Percentiles rank a stretch among this genome's conserved stretches.
Evolutionary conservation across 2,113 vertebrate genomes (phyloP).

Genomic region (Bombycilla garrulus): DNA sequence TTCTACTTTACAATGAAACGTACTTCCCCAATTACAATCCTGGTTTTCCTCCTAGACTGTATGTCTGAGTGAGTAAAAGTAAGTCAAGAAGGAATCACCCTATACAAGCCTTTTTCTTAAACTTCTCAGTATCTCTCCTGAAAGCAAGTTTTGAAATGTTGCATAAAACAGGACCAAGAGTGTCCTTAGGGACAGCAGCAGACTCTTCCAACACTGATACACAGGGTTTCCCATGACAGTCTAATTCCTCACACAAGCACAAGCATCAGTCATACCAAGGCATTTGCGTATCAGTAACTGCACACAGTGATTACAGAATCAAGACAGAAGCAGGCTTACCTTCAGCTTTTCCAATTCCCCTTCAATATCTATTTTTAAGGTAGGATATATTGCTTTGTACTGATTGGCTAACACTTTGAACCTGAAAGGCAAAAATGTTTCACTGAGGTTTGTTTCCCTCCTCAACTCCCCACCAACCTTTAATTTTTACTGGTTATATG

Average conservation of each 20-base stretch:
- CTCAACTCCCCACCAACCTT: background rate
- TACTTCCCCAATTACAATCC: background rate
- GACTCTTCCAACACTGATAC: background rate
- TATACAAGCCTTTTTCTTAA: background rate
- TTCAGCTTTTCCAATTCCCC: constrained; percentile 90
- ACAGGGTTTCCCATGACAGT: background rate
- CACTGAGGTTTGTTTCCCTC: background rate
- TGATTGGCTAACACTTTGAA: constrained; percentile 93
- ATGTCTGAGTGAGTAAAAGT: background rate
- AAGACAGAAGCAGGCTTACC: constrained; percentile 71
- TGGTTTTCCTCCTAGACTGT: background rate
- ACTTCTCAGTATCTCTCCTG: background rate
- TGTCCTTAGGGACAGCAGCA: background rate
- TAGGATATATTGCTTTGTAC: constrained; percentile 94
- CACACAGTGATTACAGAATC: background rate
- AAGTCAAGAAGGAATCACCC: background rate
- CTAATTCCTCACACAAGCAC: background rate
- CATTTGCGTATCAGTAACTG: background rate
- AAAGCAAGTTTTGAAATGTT: background rate
- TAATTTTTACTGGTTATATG: background rate
- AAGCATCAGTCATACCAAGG: background rate
- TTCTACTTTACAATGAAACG: background rate
- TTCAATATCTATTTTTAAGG: constrained; percentile 89
- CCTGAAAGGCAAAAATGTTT: constrained; percentile 71
- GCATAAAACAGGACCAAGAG: background rate